phyloP scores from a whole-genome alignment of 2,888 invertebrate species.

The Pandemis heparana region DNA sequence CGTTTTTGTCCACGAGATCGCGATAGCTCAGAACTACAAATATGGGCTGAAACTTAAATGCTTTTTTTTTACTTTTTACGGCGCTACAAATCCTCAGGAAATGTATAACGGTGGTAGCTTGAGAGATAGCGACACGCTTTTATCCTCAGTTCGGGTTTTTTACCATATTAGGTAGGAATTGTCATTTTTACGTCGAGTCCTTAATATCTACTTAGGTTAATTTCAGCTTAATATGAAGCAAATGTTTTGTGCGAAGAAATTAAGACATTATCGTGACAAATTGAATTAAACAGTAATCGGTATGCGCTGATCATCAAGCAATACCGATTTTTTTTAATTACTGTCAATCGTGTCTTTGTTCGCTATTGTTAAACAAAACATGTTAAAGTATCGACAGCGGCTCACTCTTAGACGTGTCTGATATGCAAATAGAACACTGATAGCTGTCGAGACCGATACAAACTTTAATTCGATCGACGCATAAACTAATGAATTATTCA shows the following conservation, averaged over 20 bases:
- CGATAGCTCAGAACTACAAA: conserved; percentile 38
- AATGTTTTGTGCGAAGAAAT: too few relatives aligned
- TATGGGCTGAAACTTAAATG: conserved; percentile 35
- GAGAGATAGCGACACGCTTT: background rate
- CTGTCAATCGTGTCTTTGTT: conserved; percentile 11
- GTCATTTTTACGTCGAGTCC: too few relatives aligned
- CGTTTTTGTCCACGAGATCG: conserved; percentile 44
- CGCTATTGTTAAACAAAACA: conserved; percentile 42
- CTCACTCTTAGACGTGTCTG: conserved; percentile 55
- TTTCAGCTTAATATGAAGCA: too few relatives aligned
- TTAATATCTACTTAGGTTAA: too few relatives aligned
- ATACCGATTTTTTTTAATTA: background rate
- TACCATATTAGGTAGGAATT: too few relatives aligned
- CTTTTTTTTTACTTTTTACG: conserved; percentile 1
- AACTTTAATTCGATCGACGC: conserved; percentile 68
- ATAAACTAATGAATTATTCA: conserved; percentile 76
- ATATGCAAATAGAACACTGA: conserved; percentile 73
- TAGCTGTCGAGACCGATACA: conserved; percentile 62
- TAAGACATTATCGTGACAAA: too few relatives aligned
- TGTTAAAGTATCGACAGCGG: conserved; percentile 52
- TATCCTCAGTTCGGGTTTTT: background rate
- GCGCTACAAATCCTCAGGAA: background rate
- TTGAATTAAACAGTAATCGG: background rate
- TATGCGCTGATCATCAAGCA: background rate
- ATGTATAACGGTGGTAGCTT: background rate